phyloP scores from a whole-genome alignment of 92 coral and sea anemone species.

The Palythoa grandis region DNA sequence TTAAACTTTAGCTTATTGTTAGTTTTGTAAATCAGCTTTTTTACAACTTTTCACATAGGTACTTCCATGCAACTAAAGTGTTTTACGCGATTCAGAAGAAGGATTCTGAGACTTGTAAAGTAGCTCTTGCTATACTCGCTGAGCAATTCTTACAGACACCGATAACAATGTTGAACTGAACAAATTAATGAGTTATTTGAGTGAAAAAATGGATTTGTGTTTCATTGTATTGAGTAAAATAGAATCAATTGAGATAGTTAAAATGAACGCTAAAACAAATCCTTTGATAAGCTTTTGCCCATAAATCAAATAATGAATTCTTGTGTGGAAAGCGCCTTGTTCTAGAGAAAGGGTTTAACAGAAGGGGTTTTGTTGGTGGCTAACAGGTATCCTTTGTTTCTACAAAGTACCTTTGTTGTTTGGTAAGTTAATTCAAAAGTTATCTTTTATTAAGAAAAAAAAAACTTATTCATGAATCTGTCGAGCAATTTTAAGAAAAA shows the following conservation, averaged over 20 bases:
- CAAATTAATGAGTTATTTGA: neutral
- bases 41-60: too few relatives aligned
- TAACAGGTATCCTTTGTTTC: conserved; percentile 63
- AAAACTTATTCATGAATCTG: too few relatives aligned
- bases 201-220: neutral
- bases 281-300: neutral
- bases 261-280: neutral
- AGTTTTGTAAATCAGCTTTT: too few relatives aligned
- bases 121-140: neutral
- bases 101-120: too few relatives aligned
- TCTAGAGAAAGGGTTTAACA: conserved; percentile 49
- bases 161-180: conserved; percentile 10
- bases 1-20: too few relatives aligned
- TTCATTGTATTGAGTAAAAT: neutral
- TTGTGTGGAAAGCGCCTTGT: conserved; percentile 20
- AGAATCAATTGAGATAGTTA: neutral
- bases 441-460: neutral
- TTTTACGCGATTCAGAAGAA: too few relatives aligned
- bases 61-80: too few relatives aligned
- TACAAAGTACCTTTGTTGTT: conserved; percentile 59
- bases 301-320: conserved; percentile 28
- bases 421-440: conserved; percentile 11
- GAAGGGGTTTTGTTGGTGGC: conserved; percentile 40
- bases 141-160: conserved; percentile 17
- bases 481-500: too few relatives aligned